Conservation (phyloP, 2,797 vertebrate genomes). For the Propithecus deckenii region DNA sequence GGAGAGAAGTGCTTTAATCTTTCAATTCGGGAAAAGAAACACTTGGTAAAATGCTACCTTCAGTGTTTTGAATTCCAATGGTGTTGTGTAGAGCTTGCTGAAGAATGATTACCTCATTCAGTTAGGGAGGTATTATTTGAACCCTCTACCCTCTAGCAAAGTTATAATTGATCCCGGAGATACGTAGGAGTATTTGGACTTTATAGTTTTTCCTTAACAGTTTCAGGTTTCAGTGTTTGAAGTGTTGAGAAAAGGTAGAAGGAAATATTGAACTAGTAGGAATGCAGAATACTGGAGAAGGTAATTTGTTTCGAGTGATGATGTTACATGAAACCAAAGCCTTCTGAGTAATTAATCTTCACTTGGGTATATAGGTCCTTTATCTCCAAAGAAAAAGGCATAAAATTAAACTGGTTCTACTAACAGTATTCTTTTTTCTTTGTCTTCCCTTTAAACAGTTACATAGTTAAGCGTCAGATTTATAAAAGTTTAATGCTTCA, state of each 20-base stretch:
- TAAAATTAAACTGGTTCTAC: neutral
- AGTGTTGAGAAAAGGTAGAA: neutral
- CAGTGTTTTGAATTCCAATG: slow-evolving; percentile 38
- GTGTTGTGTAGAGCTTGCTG: slow-evolving; percentile 48
- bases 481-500: neutral
- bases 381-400: neutral
- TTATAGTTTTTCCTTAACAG: neutral
- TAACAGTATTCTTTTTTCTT: neutral
- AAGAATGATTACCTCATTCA: slow-evolving; percentile 46
- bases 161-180: slow-evolving; percentile 32
- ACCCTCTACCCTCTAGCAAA: slow-evolving; percentile 10
- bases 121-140: neutral
- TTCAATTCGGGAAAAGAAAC: slow-evolving; percentile 66
- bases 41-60: slow-evolving; percentile 25
- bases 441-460: neutral
- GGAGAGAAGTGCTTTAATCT: slow-evolving; percentile 69
- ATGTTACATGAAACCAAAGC: neutral
- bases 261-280: neutral
- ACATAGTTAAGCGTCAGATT: neutral
- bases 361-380: neutral
- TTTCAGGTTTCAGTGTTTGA: slow-evolving; percentile 33
- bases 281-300: slow-evolving; percentile 5
- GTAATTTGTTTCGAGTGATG: neutral
- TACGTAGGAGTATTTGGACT: neutral
- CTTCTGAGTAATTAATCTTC: neutral